Evolutionary conservation across 2,113 vertebrate genomes (phyloP), one percentile per base, ranked within the genome.

Genomic region (Manacus vitellinus): DNA sequence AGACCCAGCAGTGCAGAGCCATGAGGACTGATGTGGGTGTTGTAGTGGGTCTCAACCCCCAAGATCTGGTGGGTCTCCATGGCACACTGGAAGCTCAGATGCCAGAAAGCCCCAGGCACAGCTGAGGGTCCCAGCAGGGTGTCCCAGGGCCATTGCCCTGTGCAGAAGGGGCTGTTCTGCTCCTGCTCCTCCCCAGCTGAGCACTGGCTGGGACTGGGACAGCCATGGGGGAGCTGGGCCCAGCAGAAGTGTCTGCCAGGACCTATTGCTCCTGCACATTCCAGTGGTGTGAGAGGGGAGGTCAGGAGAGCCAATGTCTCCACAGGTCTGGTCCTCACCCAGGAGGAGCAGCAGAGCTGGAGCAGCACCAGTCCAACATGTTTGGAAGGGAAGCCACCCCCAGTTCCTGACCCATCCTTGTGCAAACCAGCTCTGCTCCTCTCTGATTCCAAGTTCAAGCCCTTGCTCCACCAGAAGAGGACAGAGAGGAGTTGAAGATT

Each of bases 211-310:
- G 33, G 24, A 9, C 67, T 56, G 52, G 30, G 6, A 9, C 20
- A 21, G 56, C 43, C 8, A 1, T 10, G n/a, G 23, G 16, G 35
- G 39, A 35, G 21, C 14, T 23, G 27, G 41, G 11, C 17, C 14
- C 5, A 27, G 74, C 20, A 51, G 8, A 8, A 4, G 20, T 0
- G 1, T 12, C 39, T 30, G 14, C 12, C 13, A 24, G 19, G 44
- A 52, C 20, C 7, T 19, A 25, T 18, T 37, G 25, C 43, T 49
- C 43, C 44, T 3, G 47, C 16, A 11, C 30, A 27, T 4, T 12
- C 8, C 0, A 3, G 51, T 5, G 76, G 65, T 44, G 10, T 0
- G 3, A 6, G 16, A 4, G 5, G 35, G 35, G 44, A 47, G 27
- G 8, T 27, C 1, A 4, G 33, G 20, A n/a, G 41, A 47, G n/a